Conservation (phyloP, 1,140 invertebrate genomes). For the Conus betulinus region DNA sequence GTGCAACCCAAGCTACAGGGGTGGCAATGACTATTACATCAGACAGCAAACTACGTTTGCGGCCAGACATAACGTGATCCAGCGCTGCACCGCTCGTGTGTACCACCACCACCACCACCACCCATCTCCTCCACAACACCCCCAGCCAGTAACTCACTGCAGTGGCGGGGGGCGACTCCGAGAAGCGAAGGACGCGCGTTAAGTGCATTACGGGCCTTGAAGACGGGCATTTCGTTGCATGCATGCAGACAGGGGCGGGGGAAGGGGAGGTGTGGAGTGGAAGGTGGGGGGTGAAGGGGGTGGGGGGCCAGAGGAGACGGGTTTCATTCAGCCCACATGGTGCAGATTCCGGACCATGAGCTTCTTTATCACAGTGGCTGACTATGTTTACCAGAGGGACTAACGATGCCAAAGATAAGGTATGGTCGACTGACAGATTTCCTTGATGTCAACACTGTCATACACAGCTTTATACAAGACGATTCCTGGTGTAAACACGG, state of each 20-base stretch:
- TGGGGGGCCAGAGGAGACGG: too few species aligned
- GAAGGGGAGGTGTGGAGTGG: not conserved
- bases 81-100: not conserved
- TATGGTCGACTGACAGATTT: too few species aligned
- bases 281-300: not conserved
- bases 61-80: constrained; percentile 19
- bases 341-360: too few species aligned
- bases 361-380: too few species aligned
- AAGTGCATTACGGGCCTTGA: not conserved
- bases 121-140: too few species aligned
- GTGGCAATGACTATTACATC: constrained; percentile 1
- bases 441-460: too few species aligned
- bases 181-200: not conserved
- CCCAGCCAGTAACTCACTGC: not conserved
- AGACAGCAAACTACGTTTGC: not conserved
- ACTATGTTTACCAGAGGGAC: too few species aligned
- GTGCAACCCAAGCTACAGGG: constrained; percentile 7
- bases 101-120: not conserved
- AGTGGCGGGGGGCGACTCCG: not conserved
- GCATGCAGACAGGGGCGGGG: not conserved
- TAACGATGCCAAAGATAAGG: too few species aligned
- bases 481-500: too few species aligned
- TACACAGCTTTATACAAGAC: too few species aligned
- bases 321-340: too few species aligned
- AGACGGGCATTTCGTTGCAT: not conserved